phyloP scores from a whole-genome alignment of 2,113 vertebrate genomes.

The Brachypteracias leptosomus region DNA sequence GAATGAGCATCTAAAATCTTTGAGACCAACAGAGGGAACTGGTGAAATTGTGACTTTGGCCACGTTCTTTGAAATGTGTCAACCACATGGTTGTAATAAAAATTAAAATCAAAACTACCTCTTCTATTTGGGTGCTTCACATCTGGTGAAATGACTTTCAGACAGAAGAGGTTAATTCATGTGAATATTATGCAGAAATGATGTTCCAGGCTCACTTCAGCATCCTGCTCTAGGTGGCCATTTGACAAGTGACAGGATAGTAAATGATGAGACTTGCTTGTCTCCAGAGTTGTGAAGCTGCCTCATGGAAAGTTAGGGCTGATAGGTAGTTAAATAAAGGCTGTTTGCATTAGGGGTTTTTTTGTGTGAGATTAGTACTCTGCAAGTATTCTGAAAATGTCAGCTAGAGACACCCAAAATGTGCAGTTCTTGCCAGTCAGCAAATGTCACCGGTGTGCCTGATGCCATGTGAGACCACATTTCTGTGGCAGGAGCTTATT shows the following conservation, averaged over 20 bases:
- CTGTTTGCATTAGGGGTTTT: not conserved
- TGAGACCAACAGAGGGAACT: not conserved
- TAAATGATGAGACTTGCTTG: not conserved
- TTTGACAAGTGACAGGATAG: not conserved
- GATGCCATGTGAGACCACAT: not conserved
- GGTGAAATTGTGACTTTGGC: not conserved
- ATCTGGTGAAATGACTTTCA: not conserved
- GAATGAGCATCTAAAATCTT: not conserved
- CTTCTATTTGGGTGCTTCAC: not conserved
- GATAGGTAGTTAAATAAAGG: not conserved
- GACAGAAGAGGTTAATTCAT: not conserved
- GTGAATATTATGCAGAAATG: not conserved
- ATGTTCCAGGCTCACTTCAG: not conserved
- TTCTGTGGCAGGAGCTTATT: not conserved
- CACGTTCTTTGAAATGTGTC: not conserved
- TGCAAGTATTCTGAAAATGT: not conserved
- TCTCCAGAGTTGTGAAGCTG: not conserved
- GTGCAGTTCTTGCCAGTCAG: not conserved
- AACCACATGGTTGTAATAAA: fast-evolving
- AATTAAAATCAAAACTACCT: not conserved
- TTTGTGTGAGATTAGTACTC: not conserved
- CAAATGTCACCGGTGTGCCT: not conserved
- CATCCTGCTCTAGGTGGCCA: fast-evolving
- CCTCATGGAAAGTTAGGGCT: not conserved
- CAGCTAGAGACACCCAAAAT: not conserved